Conservation (phyloP, 2,113 vertebrate genomes). For the Furnarius figulus region DNA sequence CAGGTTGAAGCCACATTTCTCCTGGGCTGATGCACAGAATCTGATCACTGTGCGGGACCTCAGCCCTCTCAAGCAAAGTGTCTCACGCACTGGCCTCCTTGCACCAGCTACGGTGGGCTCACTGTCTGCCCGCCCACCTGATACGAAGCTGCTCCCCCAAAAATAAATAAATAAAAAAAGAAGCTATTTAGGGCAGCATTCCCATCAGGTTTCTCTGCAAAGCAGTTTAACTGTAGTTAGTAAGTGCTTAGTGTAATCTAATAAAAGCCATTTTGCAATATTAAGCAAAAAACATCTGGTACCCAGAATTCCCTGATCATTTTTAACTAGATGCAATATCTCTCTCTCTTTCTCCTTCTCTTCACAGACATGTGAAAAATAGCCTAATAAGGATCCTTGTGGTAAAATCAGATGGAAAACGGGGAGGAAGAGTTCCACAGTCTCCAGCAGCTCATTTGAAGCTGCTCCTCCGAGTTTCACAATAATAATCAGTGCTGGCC, state of each 20-base stretch:
- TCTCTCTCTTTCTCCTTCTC: constrained; percentile 77
- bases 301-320: constrained; percentile 88
- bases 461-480: constrained; percentile 80
- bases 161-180: constrained; percentile 42
- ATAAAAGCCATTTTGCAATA: constrained; percentile 89
- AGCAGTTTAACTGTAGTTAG: constrained; percentile 88
- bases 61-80: not conserved
- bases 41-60: rapidly evolving
- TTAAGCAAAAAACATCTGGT: constrained; percentile 90
- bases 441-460: constrained; percentile 82
- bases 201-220: constrained; percentile 80
- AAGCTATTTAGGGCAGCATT: constrained; percentile 81
- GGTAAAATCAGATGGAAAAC: constrained; percentile 84
- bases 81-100: rapidly evolving
- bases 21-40: rapidly evolving
- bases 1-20: not conserved
- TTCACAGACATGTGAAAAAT: constrained; percentile 84
- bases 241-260: constrained; percentile 86
- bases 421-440: constrained; percentile 76
- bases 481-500: constrained; percentile 87
- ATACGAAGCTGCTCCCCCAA: not conserved
- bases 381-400: constrained; percentile 84
- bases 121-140: not conserved
- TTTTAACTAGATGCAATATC: constrained; percentile 85
- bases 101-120: not conserved